Conservation (phyloP, 2,888 invertebrate species). For the Polylopha cassiicola region DNA sequence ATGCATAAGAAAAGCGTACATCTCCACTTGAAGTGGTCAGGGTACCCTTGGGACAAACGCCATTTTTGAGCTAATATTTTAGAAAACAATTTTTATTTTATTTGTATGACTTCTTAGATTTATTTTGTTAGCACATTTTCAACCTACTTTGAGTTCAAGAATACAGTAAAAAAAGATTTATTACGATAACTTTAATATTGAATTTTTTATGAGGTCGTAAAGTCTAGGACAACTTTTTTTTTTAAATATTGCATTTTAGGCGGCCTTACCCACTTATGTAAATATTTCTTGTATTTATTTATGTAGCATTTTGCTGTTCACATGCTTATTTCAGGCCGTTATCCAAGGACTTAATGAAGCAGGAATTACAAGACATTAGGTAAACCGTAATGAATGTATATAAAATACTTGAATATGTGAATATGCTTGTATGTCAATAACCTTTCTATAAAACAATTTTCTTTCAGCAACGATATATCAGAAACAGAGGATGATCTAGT, state of each 20-base stretch:
- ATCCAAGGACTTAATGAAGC: conserved; percentile 43
- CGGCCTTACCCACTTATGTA: conserved; percentile 16
- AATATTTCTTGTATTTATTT: conserved; percentile 21
- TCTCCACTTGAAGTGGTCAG: no score
- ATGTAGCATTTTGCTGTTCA: conserved; percentile 23
- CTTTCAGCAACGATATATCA: conserved; percentile 68
- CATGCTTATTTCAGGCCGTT: conserved; percentile 54
- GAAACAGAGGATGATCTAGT: conserved; percentile 47
- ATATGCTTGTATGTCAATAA: conserved; percentile 27
- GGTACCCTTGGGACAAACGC: no score
- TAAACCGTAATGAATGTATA: conserved; percentile 35
- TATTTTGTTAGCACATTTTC: no score
- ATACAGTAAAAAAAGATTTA: no score
- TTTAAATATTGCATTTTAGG: conserved; percentile 2
- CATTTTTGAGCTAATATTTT: no score
- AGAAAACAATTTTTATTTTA: no score
- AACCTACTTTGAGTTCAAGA: no score
- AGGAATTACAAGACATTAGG: conserved; percentile 54
- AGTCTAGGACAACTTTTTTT: conserved; percentile 9
- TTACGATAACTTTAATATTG: no score
- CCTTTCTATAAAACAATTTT: conserved; percentile 50
- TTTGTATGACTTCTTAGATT: no score
- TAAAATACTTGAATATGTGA: conserved; percentile 26
- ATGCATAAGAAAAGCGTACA: no score
- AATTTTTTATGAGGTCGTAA: no score